These are phyloP conservation scores for Phalanger gymnotis DNA, from an alignment of 2,797 vertebrate genomes.

Conservation along the genomic window DNA sequence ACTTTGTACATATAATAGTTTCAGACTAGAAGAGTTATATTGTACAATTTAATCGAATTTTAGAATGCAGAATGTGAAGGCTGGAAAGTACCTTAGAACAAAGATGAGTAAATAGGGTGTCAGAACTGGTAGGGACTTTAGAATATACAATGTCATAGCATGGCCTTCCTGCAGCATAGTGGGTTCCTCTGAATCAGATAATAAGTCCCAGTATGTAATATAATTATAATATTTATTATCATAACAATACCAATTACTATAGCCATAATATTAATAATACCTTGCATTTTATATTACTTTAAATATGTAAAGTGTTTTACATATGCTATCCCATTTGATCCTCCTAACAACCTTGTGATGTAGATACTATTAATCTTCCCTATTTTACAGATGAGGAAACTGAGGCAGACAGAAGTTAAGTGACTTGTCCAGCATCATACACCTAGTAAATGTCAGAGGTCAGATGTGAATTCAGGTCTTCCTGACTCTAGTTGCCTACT, in stretches of 20 bases:
- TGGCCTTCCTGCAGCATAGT: neutral
- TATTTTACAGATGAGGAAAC: neutral
- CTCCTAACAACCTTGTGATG: neutral
- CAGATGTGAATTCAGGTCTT: neutral
- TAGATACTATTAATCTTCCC: neutral
- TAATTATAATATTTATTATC: neutral
- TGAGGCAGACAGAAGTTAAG: neutral
- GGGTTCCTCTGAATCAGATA: neutral
- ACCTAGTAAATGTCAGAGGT: neutral
- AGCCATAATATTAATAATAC: neutral
- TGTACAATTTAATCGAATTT: neutral
- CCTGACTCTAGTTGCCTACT: neutral
- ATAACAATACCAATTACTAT: neutral
- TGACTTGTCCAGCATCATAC: neutral
- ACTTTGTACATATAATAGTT: slow-evolving; percentile 55
- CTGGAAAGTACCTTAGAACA: neutral
- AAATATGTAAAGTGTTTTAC: neutral
- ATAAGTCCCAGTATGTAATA: neutral
- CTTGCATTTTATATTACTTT: neutral
- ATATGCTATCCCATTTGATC: neutral
- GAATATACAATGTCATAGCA: neutral
- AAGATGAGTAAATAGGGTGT: neutral
- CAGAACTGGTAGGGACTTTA: neutral
- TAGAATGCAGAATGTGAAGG: neutral
- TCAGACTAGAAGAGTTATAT: slow-evolving; percentile 42